These are phyloP conservation scores for Drosophila guanche DNA, from an alignment of 1,140 invertebrate species.

Conservation along the genomic window DNA sequence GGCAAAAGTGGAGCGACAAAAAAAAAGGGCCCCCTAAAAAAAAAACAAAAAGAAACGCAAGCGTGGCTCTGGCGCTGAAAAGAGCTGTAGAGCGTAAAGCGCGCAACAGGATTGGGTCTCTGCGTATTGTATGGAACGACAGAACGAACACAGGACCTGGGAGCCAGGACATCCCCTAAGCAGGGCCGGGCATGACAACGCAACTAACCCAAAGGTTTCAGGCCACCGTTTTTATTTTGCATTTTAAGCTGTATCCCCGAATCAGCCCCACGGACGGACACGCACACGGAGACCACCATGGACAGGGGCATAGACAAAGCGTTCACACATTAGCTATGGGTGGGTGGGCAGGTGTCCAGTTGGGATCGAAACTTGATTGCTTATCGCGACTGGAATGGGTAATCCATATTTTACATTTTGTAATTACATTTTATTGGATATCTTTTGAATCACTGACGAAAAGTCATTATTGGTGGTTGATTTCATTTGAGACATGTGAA, in stretches of 20 bases:
- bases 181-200: constrained; percentile 63
- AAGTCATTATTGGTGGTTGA: no score
- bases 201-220: constrained; percentile 65
- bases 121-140: constrained; percentile 24
- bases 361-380: constrained; percentile 22
- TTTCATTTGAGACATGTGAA: no score
- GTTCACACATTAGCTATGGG: constrained; percentile 50
- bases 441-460: no score
- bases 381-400: constrained; percentile 9
- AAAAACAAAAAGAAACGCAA: constrained; percentile 42
- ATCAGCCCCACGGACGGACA: background rate
- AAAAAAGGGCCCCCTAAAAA: constrained; percentile 48
- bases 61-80: constrained; percentile 44
- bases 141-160: constrained; percentile 20
- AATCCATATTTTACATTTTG: constrained; percentile 19
- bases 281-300: background rate
- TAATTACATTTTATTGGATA: no score
- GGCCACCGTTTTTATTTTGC: constrained; percentile 70
- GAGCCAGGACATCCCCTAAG: constrained; percentile 28
- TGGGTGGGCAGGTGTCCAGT: constrained; percentile 17
- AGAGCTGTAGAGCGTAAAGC: constrained; percentile 65
- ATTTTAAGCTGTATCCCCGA: constrained; percentile 73
- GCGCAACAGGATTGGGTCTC: constrained; percentile 71
- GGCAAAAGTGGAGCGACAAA: constrained; percentile 12
- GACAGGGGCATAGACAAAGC: background rate